Evolutionary conservation across 2,113 vertebrate species (phyloP), one percentile per base, ranked within the genome.

Genomic region (Ariopsis seemanni): DNA sequence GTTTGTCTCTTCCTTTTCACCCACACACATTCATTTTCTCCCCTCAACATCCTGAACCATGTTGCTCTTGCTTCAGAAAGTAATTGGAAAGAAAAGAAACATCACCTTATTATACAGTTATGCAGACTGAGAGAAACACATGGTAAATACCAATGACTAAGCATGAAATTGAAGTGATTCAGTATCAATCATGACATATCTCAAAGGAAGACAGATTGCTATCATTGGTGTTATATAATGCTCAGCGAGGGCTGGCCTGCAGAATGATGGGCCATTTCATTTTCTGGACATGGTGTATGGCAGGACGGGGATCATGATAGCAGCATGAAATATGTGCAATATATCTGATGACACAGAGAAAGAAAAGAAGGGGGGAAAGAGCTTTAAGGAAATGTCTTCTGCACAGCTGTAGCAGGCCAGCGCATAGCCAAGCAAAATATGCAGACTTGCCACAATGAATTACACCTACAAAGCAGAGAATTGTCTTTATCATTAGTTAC

Each of bases 51-150:
- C 63, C 55, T 82, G 34, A 69, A 80, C 42, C 30, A 20, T 60
- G 55, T 8, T 69, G 87, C 78, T 55, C 42, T 53, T 74, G 74
- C 52, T 89, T 88, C 77, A 50, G 77, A 79, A 79, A 63, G 84
- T 87, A 88, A 91, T 84, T 88, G 83, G 85, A 90, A 90, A 91
- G 88, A 88, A 86, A 90, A 84, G 11, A 69, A 90, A 89, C 88
- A 84, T 62, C 81, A 80, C 25, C 65, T 48, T 12, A 77, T 92
- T 90, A 89, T 91, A 53, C 88, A 89, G 77, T 69, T 85, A 77
- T 83, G 80, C 58, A 78, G 85, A 89, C 81, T 84, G 86, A 84
- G 78, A 88, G 77, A 90, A 89, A 87, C 79, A 82, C 11, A 20
- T 84, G 42, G 72, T 71, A 89, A 86, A 83, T 84, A 88, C 55